Conservation (phyloP, 1,140 invertebrate species). For the Papilio polytes region DNA sequence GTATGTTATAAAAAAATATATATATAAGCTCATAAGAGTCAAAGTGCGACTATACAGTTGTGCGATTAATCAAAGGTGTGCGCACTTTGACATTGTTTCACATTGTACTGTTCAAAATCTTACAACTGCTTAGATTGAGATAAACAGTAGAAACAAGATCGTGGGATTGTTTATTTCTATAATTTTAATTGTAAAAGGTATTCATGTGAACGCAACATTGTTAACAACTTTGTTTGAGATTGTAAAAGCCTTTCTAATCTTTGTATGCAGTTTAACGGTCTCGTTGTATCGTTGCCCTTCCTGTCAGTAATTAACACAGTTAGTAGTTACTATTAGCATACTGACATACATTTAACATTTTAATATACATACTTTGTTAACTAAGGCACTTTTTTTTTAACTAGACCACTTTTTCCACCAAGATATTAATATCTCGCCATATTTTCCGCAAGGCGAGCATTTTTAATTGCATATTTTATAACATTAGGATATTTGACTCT, state of each 20-base stretch:
- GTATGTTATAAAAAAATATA: no score
- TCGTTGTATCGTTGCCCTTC: neutral
- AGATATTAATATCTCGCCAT: no score
- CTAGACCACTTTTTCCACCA: no score
- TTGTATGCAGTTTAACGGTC: conserved; percentile 6
- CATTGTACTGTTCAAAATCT: neutral
- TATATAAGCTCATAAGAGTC: no score
- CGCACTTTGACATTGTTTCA: neutral
- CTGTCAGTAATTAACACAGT: conserved; percentile 6
- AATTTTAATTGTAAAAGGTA: neutral
- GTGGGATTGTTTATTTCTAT: neutral
- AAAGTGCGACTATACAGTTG: no score
- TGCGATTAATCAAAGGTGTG: no score
- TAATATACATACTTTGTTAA: neutral
- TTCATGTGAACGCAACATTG: neutral
- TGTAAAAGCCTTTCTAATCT: conserved; percentile 9
- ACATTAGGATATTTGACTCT: no score
- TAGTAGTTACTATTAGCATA: neutral
- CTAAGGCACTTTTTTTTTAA: no score
- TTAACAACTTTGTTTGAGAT: neutral
- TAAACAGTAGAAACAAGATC: neutral
- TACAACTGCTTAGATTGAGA: neutral
- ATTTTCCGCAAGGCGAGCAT: no score
- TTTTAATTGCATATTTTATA: neutral
- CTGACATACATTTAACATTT: neutral